Base-by-base conservation (phyloP, 2,113 vertebrate species). In the Menura novaehollandiae region DNA sequence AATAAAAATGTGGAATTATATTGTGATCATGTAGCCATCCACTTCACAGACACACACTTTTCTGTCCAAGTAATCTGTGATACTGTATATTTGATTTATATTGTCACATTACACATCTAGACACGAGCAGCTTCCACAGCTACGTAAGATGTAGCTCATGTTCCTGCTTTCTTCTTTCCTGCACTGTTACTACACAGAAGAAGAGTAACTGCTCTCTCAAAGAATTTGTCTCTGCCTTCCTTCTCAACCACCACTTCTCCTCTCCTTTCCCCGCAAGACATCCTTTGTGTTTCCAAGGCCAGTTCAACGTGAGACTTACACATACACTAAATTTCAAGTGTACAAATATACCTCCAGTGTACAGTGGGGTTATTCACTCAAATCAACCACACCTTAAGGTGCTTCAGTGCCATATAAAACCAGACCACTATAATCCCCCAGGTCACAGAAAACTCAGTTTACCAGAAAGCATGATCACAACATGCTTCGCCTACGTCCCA, bases 401-500 rank as follows among this genome's bases (percentile, higher is more conserved):
- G 21, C 49, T 12, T 39, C 51, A 18, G 52, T 58, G 71, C 37
- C n/a, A 10, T 12, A 27, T 22, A 20, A 28, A 41, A 41, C 15
- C 47, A 56, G 26, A 62, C 32, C 58, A 6, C n/a, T 23, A 2
- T 2, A 21, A 44, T 13, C 68, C 22, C 41, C 66, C 1, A 7
- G 12, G 17, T 16, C 41, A 63, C 41, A 33, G 20, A n/a, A 60
- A 72, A 63, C 20, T n/a, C 43, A 4, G 5, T 39, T 64, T 51
- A n/a, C 64, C 3, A 1, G 21, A 51, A 86, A 55, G 39, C 63
- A 23, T 0, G 1, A 47, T 44, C 43, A 32, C 59, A 66, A 51
- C 23, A 7, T 0, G 0, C 63, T 23, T 30, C 19, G 1, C 55
- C 39, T 16, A 13, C 0, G 0, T 60, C 58, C 10, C 53, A 39